Percentiles rank a stretch among this genome's conserved stretches.
These are phyloP conservation scores for Echinometra lucunter DNA, from an alignment of 53 echinoderm and acorn worm genomes.

Conservation along the genomic window DNA sequence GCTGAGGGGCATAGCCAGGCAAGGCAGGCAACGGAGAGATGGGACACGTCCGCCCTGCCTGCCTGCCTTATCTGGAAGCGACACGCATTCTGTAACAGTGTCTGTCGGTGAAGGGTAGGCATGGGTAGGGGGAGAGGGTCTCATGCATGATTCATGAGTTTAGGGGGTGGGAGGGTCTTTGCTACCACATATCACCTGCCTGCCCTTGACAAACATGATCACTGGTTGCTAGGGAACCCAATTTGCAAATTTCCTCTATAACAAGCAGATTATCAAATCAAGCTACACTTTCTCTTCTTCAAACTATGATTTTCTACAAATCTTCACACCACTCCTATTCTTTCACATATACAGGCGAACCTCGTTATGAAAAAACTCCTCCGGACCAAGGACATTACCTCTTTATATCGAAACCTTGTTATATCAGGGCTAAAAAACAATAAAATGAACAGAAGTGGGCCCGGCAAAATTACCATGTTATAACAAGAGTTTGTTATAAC, in stretches of 20 bases:
- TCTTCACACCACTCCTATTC: background rate
- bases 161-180: slow-evolving; percentile 43
- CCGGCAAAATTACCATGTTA: too few relatives aligned
- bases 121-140: background rate
- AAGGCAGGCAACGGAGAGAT: background rate
- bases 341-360: background rate
- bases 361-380: background rate
- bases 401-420: too few relatives aligned
- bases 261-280: slow-evolving; percentile 41
- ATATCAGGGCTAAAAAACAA: too few relatives aligned
- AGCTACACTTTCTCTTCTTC: background rate
- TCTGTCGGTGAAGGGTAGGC: background rate
- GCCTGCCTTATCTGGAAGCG: slow-evolving; percentile 25
- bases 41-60: background rate
- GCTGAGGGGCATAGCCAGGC: background rate
- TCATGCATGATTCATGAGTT: slow-evolving; percentile 59
- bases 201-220: slow-evolving; percentile 56
- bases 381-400: too few relatives aligned
- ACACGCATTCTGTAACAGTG: background rate
- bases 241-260: slow-evolving; percentile 68
- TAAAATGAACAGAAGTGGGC: too few relatives aligned
- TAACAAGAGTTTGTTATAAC: too few relatives aligned
- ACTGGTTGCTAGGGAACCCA: slow-evolving; percentile 58
- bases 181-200: slow-evolving; percentile 46
- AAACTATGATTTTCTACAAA: background rate